Evolutionary conservation across 2,113 vertebrate species (phyloP), one percentile per base, ranked within the genome.

Genomic region (Prietella phreatophila): DNA sequence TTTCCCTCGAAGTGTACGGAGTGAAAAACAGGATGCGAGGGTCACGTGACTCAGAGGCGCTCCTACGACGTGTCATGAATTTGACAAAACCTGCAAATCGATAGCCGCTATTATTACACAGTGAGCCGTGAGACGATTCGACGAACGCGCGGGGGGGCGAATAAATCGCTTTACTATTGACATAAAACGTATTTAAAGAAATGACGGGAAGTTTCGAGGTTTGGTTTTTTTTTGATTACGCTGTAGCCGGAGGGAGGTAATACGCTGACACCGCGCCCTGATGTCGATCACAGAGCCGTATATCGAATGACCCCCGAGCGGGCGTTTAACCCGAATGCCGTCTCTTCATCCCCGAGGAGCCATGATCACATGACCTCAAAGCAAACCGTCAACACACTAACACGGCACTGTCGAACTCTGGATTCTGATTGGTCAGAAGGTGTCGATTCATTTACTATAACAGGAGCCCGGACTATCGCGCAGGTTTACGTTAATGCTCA

Each of bases 1-100:
- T 91, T 91, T 92, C 88, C 91, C 53, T 42, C 22, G 6, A 7
- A 42, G 53, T 27, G 33, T n/a, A 36, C 42, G 73, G 56, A 83
- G 75, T 42, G 84, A 73, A 76, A 87, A 80, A 81, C 73, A 76
- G 60, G 10, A 88, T 73, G 7, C 17, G 79, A 19, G 63, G 15
- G 82, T 56, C 73, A 17, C 22, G 85, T 86, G 73, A 53, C 84
- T 79, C 73, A 0, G 58, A 30, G 30, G 0, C 8, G 39, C 30
- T 73, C 19, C 50, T 71, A 82, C 17, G 20, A 73, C 17, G 75
- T 53, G 76, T 65, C 75, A 80, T 80, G 85, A 86, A 86, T 86
- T 86, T 86, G 80, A 86, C 75, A 86, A 39, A 61, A 80, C 60
- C 75, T 86, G 85, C 58, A 67, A 79, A 86, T 86, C 75, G 39